Base-by-base conservation (phyloP, 2,888 invertebrate species). In the Melieria crassipennis region DNA sequence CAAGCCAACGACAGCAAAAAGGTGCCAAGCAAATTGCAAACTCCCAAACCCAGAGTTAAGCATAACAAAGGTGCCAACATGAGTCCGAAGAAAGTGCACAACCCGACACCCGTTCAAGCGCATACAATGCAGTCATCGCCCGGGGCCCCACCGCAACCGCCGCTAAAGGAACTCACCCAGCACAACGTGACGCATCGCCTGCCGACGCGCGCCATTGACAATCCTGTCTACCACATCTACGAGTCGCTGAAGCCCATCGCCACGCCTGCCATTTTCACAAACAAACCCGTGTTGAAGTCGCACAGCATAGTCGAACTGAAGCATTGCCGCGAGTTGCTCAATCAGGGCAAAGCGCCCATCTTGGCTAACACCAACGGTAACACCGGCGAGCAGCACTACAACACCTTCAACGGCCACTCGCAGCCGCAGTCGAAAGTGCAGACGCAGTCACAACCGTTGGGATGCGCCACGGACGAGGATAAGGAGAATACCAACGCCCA, bases 141-240 rank as follows among this genome's bases (percentile, higher is more conserved):
- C 82, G 52, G 76, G 76, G 57, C 76, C 76, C 47, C 79, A 77
- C 60, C 74, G 75, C 72, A 75, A 0, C 48, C 75, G 50, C 52
- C 69, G 9, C 77, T 85, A 4, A 83, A 83, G 65, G 84, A 83
- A 50, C 76, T 77, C 43, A 77, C 77, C 45, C 79, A 77, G 56
- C 73, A 76, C 30, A 72, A 74, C 0, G 43, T 76, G 47, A 62
- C 70, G 7, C 77, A 78, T 56, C 77, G 81, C 16, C 80, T 82
- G 45, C 82, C 82, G 4, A 76, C 82, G 4, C 81, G 86, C 71
- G 81, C 87, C 71, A 88, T 91, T 63, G 94, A 94, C 82, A 94
- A 94, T 87, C 92, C 93, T 0, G 87, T 94, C 5, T 94, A 94
- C 81, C 94, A 94, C 83, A 92, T 94, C 62, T 94, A 94, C 81